Percentiles rank a stretch among this genome's conserved stretches.
These are phyloP conservation scores for Aurelia sp. DNA, from an alignment of 30 jellyfish, hydroid and myxozoan species.

Conservation along the genomic window DNA sequence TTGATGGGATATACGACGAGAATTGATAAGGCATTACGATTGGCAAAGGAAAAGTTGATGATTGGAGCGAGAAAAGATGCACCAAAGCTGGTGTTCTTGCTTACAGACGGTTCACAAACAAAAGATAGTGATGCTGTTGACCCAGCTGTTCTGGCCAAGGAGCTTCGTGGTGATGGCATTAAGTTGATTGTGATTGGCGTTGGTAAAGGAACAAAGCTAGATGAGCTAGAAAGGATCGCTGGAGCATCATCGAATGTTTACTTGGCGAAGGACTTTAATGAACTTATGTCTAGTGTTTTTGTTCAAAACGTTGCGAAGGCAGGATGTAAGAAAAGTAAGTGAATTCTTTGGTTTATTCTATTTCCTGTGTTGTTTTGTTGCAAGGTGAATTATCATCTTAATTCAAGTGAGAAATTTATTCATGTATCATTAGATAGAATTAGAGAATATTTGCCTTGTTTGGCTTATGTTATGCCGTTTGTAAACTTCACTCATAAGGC, in stretches of 20 bases:
- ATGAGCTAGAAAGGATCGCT: conserved; percentile 80
- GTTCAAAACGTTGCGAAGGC: conserved; percentile 39
- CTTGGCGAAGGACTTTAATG: conserved; percentile 73
- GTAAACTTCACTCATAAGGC: no score
- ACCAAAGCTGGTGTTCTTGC: conserved; percentile 73
- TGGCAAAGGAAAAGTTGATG: conserved; percentile 71
- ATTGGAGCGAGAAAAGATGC: conserved; percentile 87
- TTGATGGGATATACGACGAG: conserved; percentile 91
- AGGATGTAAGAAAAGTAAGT: conserved; percentile 70
- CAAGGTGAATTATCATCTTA: no score
- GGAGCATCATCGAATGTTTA: conserved; percentile 54
- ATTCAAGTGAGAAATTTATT: no score
- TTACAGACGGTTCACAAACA: conserved; percentile 95
- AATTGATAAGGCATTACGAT: conserved; percentile 89
- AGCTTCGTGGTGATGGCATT: conserved; percentile 74
- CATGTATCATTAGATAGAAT: no score
- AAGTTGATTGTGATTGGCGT: conserved; percentile 78
- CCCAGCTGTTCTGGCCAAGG: conserved; percentile 75
- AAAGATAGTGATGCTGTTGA: conserved; percentile 78
- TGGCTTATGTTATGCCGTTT: no score
- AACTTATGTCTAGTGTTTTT: conserved; percentile 57
- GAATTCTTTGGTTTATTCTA: no score
- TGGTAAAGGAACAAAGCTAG: conserved; percentile 67
- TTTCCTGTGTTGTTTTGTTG: no score
- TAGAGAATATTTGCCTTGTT: no score